Conservation (phyloP, 2,888 invertebrate species). For the Exocentrus adspersus region DNA sequence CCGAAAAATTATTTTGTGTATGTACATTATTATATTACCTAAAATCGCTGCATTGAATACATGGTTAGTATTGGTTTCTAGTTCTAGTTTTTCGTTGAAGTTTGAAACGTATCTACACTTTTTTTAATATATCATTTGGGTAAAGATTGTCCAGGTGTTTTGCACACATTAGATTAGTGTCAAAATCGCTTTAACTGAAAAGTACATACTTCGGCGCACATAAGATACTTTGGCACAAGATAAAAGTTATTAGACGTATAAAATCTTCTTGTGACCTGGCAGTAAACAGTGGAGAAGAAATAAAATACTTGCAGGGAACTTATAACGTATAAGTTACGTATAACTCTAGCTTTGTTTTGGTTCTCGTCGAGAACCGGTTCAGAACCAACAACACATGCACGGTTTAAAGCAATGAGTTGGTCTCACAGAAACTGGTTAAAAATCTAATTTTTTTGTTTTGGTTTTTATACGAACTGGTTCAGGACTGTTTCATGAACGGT, state of each 20-base stretch:
- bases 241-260: conserved; percentile 31
- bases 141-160: conserved; percentile 49
- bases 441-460: no score
- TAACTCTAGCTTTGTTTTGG: no score
- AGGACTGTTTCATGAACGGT: no score
- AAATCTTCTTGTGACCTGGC: conserved; percentile 17
- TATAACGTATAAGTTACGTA: not conserved
- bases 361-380: no score
- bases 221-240: conserved; percentile 48
- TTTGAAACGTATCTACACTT: conserved; percentile 57
- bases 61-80: conserved; percentile 31
- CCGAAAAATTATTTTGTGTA: conserved; percentile 54
- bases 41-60: conserved; percentile 38
- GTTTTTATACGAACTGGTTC: no score
- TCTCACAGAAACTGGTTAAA: no score
- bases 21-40: conserved; percentile 45
- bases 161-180: conserved; percentile 21
- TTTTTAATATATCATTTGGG: conserved; percentile 30
- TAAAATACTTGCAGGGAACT: conserved; percentile 21
- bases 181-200: conserved; percentile 28
- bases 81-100: conserved; percentile 58
- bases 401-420: no score
- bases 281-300: conserved; percentile 6
- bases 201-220: conserved; percentile 46
- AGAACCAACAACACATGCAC: no score